Conservation (phyloP, 2,888 invertebrate genomes). For the Phymatocera aterrima region DNA sequence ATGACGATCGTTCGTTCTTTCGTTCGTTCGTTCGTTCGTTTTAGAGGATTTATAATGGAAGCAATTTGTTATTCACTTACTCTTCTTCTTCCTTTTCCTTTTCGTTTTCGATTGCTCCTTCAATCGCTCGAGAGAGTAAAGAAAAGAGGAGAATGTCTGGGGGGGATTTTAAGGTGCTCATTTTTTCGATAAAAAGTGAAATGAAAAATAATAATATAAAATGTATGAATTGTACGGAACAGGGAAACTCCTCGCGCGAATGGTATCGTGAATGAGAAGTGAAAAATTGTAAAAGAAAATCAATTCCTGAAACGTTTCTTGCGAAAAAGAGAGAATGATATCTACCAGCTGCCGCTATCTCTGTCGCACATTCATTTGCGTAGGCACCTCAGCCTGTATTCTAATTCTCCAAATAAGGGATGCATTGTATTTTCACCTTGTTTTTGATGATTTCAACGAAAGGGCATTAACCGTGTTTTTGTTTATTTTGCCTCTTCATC, state of each 20-base stretch:
- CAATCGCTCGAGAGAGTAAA: too few species aligned
- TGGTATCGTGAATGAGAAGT: not conserved
- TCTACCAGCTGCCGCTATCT: too few species aligned
- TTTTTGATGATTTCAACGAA: not conserved
- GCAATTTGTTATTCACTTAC: constrained; percentile 3
- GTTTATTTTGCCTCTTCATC: too few species aligned
- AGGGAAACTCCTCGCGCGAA: not conserved
- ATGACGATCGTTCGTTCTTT: not conserved
- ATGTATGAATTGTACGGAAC: not conserved
- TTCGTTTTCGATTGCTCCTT: too few species aligned
- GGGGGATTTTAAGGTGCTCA: not conserved
- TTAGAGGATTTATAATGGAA: not conserved
- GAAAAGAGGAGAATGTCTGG: too few species aligned
- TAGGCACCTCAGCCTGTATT: not conserved
- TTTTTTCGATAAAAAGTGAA: not conserved
- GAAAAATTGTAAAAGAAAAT: not conserved
- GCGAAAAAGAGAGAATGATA: too few species aligned
- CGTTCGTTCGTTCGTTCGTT: not conserved
- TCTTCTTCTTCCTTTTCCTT: not conserved
- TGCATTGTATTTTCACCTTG: not conserved
- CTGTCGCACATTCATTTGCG: not conserved
- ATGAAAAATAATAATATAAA: not conserved
- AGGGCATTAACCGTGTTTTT: not conserved
- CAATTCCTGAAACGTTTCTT: not conserved
- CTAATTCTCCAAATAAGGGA: not conserved